These are phyloP conservation scores for Cephalophus harveyi DNA, from an alignment of 2,113 vertebrate species.

Conservation along the genomic window DNA sequence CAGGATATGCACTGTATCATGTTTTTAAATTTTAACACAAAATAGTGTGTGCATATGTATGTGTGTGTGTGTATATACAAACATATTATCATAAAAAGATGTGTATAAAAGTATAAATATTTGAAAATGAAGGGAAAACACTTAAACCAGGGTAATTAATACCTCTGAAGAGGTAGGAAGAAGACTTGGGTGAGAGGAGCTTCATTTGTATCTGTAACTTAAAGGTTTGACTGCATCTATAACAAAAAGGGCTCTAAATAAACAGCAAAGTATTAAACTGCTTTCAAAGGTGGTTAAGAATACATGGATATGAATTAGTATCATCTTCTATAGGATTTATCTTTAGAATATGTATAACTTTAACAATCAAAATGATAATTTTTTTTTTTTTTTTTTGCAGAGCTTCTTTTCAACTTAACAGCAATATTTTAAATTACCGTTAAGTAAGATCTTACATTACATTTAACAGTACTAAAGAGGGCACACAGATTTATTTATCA, in stretches of 20 bases:
- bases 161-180: neutral
- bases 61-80: rapidly evolving
- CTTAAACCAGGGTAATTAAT: neutral
- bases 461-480: neutral
- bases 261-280: neutral
- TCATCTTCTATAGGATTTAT: neutral
- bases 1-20: neutral
- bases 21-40: neutral
- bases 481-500: neutral
- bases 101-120: neutral
- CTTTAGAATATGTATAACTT: neutral
- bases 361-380: neutral
- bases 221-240: neutral
- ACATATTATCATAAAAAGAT: neutral
- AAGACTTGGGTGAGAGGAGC: rapidly evolving
- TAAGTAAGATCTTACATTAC: neutral
- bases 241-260: neutral
- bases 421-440: neutral
- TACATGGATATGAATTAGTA: neutral
- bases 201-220: neutral
- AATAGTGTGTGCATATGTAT: neutral
- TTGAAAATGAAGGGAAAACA: no score
- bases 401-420: neutral
- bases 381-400: neutral
- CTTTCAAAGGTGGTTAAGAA: neutral